phyloP scores from a whole-genome alignment of 2,888 invertebrate genomes.

The Leuctra nigra region DNA sequence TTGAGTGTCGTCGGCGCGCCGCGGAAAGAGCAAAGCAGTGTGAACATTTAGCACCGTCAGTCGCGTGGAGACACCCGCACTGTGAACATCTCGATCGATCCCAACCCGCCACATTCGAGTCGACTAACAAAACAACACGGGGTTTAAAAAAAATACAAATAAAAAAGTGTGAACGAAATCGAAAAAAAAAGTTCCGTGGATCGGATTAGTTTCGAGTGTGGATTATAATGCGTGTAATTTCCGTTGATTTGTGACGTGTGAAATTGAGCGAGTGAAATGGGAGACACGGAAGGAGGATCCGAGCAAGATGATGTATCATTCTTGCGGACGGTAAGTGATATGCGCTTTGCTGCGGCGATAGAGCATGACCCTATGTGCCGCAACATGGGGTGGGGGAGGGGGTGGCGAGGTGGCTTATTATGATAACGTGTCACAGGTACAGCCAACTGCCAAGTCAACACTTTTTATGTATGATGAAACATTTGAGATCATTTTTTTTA shows the following conservation, averaged over 20 bases:
- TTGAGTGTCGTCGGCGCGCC: too few relatives aligned
- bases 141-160: background rate
- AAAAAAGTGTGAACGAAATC: background rate
- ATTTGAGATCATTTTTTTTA: too few relatives aligned
- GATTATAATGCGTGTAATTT: background rate
- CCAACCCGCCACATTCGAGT: background rate
- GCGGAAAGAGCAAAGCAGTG: too few relatives aligned
- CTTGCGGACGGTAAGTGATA: slow-evolving; percentile 92
- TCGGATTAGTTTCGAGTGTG: background rate
- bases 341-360: too few relatives aligned
- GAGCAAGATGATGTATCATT: slow-evolving; percentile 99
- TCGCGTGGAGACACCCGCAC: background rate
- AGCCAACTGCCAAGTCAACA: too few relatives aligned
- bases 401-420: too few relatives aligned
- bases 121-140: background rate
- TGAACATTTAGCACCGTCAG: too few relatives aligned
- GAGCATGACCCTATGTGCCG: too few relatives aligned
- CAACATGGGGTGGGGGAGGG: too few relatives aligned
- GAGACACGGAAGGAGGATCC: slow-evolving; percentile 91
- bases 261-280: slow-evolving; percentile 49
- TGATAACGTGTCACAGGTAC: too few relatives aligned
- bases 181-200: background rate
- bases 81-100: background rate
- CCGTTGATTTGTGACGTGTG: background rate
- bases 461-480: too few relatives aligned